Percentiles rank a stretch among this genome's conserved stretches.
Conservation (phyloP, 2,888 invertebrate genomes). For the Mesochorus sp. region DNA sequence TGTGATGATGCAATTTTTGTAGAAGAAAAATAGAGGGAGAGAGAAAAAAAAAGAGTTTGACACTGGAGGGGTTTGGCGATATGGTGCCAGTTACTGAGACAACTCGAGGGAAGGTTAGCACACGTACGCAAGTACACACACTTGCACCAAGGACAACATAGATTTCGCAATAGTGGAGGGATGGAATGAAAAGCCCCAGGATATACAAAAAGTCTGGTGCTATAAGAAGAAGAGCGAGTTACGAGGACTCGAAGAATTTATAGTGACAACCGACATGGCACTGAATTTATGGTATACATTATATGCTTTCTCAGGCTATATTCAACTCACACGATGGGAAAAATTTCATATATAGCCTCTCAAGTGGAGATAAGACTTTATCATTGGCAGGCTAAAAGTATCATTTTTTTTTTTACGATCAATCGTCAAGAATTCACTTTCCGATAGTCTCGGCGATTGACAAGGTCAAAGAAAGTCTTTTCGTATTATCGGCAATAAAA, state of each 20-base stretch:
- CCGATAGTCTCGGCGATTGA: too few relatives aligned
- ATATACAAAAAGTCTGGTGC: background rate
- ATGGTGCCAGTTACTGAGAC: too few relatives aligned
- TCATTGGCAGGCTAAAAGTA: background rate
- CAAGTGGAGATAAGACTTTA: background rate
- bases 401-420: background rate
- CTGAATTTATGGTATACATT: slow-evolving; percentile 51
- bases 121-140: too few relatives aligned
- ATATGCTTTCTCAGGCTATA: slow-evolving; percentile 18
- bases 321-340: background rate
- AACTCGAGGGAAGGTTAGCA: too few relatives aligned
- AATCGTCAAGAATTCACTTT: background rate
- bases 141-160: too few relatives aligned
- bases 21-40: too few relatives aligned
- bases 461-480: background rate
- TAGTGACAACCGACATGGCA: slow-evolving; percentile 45
- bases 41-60: too few relatives aligned
- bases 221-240: background rate
- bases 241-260: slow-evolving; percentile 44
- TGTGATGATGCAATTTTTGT: too few relatives aligned
- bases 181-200: background rate
- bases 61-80: too few relatives aligned
- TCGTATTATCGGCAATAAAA: slow-evolving; percentile 4
- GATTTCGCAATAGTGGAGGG: too few relatives aligned
- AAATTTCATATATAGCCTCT: background rate